Evolutionary conservation across 2,113 vertebrate species (phyloP).

Genomic region (Marmota flaviventris): DNA sequence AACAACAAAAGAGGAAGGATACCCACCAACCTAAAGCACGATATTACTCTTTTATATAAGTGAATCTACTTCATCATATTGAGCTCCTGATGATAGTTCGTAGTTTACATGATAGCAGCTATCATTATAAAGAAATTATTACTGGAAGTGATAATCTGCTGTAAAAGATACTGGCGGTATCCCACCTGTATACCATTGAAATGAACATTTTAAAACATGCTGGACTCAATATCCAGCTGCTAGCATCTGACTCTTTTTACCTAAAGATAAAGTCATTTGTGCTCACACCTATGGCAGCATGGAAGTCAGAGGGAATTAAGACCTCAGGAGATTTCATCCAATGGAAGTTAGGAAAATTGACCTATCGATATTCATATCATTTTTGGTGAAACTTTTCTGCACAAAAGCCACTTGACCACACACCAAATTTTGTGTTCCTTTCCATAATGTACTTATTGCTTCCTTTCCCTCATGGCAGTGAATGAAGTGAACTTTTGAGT

Average conservation of each 20-base stretch:
- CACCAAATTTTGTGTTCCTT: background rate
- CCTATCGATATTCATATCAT: background rate
- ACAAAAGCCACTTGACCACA: background rate
- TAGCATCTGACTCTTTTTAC: background rate
- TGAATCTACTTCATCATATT: background rate
- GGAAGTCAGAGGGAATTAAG: background rate
- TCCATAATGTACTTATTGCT: background rate
- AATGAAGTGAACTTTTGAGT: background rate
- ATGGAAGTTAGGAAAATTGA: background rate
- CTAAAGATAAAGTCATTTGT: background rate
- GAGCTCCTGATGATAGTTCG: background rate
- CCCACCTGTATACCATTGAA: background rate
- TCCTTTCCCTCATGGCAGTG: background rate
- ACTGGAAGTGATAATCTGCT: background rate
- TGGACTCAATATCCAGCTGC: background rate
- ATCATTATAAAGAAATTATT: slow-evolving; percentile 10
- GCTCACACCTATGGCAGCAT: background rate
- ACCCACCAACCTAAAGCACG: background rate
- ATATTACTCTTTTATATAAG: background rate
- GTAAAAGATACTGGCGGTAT: background rate
- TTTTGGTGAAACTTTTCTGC: background rate
- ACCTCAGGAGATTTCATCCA: background rate
- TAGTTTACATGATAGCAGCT: background rate
- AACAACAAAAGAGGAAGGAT: slow-evolving; percentile 8
- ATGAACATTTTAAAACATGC: background rate